Evolutionary conservation across 2,888 invertebrate species (phyloP), one percentile per base, ranked within the genome.

Genomic region (Philhelius pedissequus): DNA sequence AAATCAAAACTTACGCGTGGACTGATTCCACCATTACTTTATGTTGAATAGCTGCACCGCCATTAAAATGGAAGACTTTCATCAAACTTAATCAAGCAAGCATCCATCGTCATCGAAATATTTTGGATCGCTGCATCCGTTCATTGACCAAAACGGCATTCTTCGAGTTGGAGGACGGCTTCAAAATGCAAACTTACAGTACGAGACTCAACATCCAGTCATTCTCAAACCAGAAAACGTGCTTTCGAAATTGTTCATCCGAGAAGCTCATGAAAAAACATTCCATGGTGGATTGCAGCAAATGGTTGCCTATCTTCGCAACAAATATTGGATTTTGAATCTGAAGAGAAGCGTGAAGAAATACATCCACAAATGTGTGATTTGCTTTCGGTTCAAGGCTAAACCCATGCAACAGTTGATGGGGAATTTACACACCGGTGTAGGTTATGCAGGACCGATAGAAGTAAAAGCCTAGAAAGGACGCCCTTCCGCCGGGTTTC

Each of bases 41-140:
- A n/a, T n/a, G n/a, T n/a, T n/a, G n/a, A n/a, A n/a, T n/a, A n/a
- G n/a, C n/a, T n/a, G n/a, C n/a, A n/a, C n/a, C n/a, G n/a, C n/a
- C n/a, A 1, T 13, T 69, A 76, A 27, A 22, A 18, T 13, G 60
- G 48, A 5, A 50, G 30, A 18, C 69, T 68, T 27, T 5, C 9
- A 69, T 77, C 18, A 20, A n/a, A n/a, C 13, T 38, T 5, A n/a
- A n/a, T 11, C 60, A 4, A 27, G 5, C 11, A 40, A 68, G 11
- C 25, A 22, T 18, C 66, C 35, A 32, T 40, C 25, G n/a, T 35
- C 71, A 13, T 27, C n/a, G 3, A 80, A 60, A 45, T 43, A 56
- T n/a, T 27, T 40, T 40, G 56, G 38, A 18, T 45, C 62, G 1
- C 68, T 80, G 0, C 60, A 66, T 43, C 69, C 80, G n/a, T n/a